Base-by-base conservation (phyloP, 2,888 invertebrate species). In the Ametastegia equiseti region DNA sequence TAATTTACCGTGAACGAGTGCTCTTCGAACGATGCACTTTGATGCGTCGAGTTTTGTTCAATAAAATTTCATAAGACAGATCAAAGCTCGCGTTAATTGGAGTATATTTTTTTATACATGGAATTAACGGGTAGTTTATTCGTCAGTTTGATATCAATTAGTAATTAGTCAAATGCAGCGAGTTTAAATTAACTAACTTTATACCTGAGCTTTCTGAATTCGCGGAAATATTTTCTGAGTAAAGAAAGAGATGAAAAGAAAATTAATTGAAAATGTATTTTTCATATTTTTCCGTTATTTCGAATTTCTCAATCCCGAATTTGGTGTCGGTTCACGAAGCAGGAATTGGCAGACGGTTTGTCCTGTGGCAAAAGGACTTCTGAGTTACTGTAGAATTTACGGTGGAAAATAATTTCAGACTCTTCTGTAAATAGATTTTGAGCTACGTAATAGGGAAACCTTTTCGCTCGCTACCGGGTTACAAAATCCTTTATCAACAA, bases 391-490 rank as follows among this genome's bases (percentile, higher is more conserved):
- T n/a, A 19, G 19, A 30, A 73, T 15, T 33, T n/a, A n/a, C n/a
- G 36, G n/a, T 50, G 9, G 63, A n/a, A 54, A 75, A 75, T 75
- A 54, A 75, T 75, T 75, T 75, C 54, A 54, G 33, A 50, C 45
- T 47, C 5, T 71, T 71, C 71, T 54, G 54, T 75, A 54, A 75
- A 75, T 75, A 75, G 54, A 23, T 30, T 39, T 36, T 19, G 33
- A 54, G 33, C n/a, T n/a, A n/a, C n/a, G 54, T 75, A 33, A 75
- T 75, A 50, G 50, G 75, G 19, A n/a, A 75, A 75, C 54, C 75
- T 27, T n/a, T 75, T 19, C 75, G 33, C 7, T 54, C 71, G 27
- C 23, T 15, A 19, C n/a, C 15, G 15, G 33, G 23, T 36, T 33
- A 36, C 33, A 19, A 3, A 54, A 36, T 75, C 75, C 50, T 54